Evolutionary conservation across 2,888 invertebrate species (phyloP).

Genomic region (Timandra comae): DNA sequence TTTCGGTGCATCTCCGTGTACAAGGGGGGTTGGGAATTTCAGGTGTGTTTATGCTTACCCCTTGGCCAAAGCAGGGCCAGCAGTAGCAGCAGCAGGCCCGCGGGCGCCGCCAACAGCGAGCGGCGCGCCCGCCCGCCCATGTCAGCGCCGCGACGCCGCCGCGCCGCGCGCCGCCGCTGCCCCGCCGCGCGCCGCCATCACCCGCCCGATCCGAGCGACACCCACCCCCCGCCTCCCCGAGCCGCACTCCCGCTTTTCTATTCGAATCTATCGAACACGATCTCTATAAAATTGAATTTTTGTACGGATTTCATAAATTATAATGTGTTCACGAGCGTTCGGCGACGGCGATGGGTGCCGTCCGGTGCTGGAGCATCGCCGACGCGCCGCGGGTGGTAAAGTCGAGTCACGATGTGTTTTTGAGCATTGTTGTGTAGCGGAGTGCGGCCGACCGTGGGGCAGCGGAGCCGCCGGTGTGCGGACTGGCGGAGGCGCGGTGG

Average conservation of each 20-base stretch:
- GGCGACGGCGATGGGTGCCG: conserved; percentile 68
- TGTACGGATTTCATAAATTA: conserved; percentile 66
- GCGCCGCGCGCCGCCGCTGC: conserved; percentile 63
- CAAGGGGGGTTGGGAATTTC: neutral
- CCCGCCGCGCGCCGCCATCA: conserved; percentile 63
- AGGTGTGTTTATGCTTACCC: conserved; percentile 43
- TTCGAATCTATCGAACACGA: conserved; percentile 60
- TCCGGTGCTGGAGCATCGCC: conserved; percentile 66
- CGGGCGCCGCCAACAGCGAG: conserved; percentile 73
- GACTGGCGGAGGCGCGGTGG: conserved; percentile 61
- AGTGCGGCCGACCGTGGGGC: conserved; percentile 76
- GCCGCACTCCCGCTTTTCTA: conserved; percentile 59
- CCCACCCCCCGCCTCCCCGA: conserved; percentile 43
- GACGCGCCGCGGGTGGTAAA: conserved; percentile 53
- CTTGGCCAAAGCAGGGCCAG: conserved; percentile 71
- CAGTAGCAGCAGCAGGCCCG: conserved; percentile 72
- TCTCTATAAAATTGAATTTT: conserved; percentile 56
- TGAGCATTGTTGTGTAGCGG: conserved; percentile 74
- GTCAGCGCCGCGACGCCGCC: conserved; percentile 69
- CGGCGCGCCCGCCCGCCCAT: conserved; percentile 74
- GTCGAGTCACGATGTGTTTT: conserved; percentile 65
- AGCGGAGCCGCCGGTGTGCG: conserved; percentile 77
- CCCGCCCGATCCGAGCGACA: conserved; percentile 48
- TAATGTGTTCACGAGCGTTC: conserved; percentile 61
- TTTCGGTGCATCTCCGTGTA: too few relatives aligned